Percentiles rank a stretch among this genome's conserved stretches.
These are phyloP conservation scores for Samia ricini DNA, from an alignment of 1,140 invertebrate genomes.

Conservation along the genomic window DNA sequence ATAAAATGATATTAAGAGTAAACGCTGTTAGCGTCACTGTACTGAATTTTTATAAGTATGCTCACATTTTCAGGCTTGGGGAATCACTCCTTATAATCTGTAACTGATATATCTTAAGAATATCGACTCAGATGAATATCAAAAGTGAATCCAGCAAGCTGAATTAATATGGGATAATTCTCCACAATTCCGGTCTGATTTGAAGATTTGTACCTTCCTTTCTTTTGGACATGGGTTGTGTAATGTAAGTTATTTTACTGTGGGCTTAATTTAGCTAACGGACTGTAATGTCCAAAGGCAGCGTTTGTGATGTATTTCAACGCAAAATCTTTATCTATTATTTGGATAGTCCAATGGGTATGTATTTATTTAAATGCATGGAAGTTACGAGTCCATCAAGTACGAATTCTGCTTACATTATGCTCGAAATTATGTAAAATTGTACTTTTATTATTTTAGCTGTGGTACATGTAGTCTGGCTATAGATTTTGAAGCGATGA, in stretches of 20 bases:
- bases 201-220: slow-evolving; percentile 45
- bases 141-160: not conserved
- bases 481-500: too few relatives aligned
- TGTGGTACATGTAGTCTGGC: too few relatives aligned
- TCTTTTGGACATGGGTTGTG: slow-evolving; percentile 40
- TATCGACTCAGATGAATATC: slow-evolving; percentile 15
- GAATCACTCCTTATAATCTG: slow-evolving; percentile 18
- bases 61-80: not conserved
- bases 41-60: not conserved
- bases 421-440: too few relatives aligned
- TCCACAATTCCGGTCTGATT: not conserved
- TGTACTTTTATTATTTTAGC: too few relatives aligned
- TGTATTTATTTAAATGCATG: too few relatives aligned
- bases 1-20: not conserved
- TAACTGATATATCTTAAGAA: slow-evolving; percentile 28
- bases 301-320: too few relatives aligned
- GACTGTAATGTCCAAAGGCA: too few relatives aligned
- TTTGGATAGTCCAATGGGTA: too few relatives aligned
- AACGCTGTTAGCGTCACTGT: not conserved
- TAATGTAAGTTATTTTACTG: slow-evolving; percentile 28
- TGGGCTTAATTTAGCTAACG: too few relatives aligned
- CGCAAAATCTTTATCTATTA: too few relatives aligned
- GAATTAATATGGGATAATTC: not conserved
- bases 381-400: too few relatives aligned
- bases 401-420: too few relatives aligned